These are phyloP conservation scores for Rhagophthalmus giganteus DNA, from an alignment of 2,888 invertebrate genomes.

Conservation along the genomic window DNA sequence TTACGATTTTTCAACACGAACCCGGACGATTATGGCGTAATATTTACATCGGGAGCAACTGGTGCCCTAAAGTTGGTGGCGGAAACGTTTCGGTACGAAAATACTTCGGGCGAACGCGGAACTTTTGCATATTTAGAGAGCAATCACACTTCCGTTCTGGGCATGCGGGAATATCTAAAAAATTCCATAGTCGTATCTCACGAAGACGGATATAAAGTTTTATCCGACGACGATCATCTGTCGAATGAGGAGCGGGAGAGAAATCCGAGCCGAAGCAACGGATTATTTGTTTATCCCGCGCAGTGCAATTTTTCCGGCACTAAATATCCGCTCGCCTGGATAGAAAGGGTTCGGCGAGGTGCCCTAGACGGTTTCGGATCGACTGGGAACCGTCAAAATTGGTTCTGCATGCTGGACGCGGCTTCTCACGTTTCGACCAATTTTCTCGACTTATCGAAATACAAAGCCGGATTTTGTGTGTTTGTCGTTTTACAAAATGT, in stretches of 20 bases:
- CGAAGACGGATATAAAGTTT: slow-evolving; percentile 59
- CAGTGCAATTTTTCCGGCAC: slow-evolving; percentile 94
- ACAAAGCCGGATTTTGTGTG: slow-evolving; percentile 87
- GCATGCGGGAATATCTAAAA: slow-evolving; percentile 78
- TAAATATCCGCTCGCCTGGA: slow-evolving; percentile 82
- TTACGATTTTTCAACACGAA: slow-evolving; percentile 84
- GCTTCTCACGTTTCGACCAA: slow-evolving; percentile 81
- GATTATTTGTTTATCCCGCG: slow-evolving; percentile 84
- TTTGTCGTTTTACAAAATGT: slow-evolving; percentile 96
- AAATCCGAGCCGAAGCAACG: no score
- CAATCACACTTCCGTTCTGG: slow-evolving; percentile 94
- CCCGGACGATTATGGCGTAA: slow-evolving; percentile 77
- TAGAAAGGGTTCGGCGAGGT: slow-evolving; percentile 65
- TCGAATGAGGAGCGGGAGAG: no score
- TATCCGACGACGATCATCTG: slow-evolving; percentile 9
- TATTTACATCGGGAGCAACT: slow-evolving; percentile 96
- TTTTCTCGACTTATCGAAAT: slow-evolving; percentile 69
- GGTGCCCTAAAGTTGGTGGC: slow-evolving; percentile 80
- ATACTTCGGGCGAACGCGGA: slow-evolving; percentile 55
- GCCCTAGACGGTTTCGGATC: slow-evolving; percentile 52
- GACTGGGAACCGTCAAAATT: slow-evolving; percentile 46
- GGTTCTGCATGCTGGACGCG: slow-evolving; percentile 84
- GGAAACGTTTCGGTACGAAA: slow-evolving; percentile 73
- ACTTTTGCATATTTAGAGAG: slow-evolving; percentile 81
- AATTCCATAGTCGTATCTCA: slow-evolving; percentile 63